Evolutionary conservation across 2,888 invertebrate genomes (phyloP).

Genomic region (Zonitis immaculata): DNA sequence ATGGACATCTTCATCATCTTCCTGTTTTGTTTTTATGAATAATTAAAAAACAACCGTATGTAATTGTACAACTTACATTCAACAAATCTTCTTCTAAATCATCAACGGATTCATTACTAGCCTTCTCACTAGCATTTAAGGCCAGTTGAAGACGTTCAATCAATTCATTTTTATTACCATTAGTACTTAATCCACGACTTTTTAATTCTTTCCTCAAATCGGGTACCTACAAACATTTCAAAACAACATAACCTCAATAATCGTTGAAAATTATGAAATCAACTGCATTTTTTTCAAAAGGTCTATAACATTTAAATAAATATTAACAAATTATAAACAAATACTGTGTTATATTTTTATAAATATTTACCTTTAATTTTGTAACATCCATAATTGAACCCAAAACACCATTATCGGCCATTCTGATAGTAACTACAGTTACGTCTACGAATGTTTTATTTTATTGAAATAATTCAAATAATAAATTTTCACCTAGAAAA

Average conservation of each 20-base stretch:
- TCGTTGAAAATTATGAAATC: neutral
- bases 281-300: neutral
- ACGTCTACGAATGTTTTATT: neutral
- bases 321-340: no score
- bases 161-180: conserved; percentile 80
- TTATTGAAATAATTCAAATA: no score
- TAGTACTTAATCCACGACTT: conserved; percentile 64
- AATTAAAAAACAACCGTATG: conserved; percentile 15
- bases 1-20: conserved; percentile 45
- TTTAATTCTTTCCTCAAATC: conserved; percentile 81
- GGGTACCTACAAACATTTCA: conserved; percentile 60
- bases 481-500: no score
- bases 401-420: conserved; percentile 31
- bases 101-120: conserved; percentile 48
- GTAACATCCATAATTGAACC: conserved; percentile 31
- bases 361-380: conserved; percentile 38
- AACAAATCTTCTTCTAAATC: conserved; percentile 56
- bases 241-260: conserved; percentile 26
- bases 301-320: no score
- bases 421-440: conserved; percentile 9
- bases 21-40: no score
- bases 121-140: conserved; percentile 43
- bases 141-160: conserved; percentile 68
- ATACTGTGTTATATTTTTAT: neutral
- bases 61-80: conserved; percentile 44